Conservation (phyloP, 64 coral and sea anemone species). For the Montipora efflorescens region DNA sequence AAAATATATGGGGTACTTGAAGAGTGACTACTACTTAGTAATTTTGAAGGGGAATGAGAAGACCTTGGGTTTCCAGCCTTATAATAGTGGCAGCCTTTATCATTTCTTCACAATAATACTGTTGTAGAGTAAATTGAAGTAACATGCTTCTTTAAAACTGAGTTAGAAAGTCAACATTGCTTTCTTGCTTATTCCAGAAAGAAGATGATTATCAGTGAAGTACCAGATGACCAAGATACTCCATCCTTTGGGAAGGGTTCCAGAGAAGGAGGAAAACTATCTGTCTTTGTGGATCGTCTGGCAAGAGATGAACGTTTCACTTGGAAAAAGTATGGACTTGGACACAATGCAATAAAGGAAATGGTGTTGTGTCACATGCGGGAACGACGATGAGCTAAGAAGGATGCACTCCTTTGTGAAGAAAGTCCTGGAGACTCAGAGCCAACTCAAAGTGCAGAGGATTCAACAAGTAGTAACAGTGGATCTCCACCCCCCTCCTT, state of each 20-base stretch:
- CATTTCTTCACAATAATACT: background rate
- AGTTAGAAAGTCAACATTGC: background rate
- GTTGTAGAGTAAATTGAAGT: background rate
- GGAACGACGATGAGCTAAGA: background rate
- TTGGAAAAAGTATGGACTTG: background rate
- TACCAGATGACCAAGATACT: background rate
- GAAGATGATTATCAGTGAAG: background rate
- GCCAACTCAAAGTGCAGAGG: background rate
- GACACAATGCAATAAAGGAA: background rate
- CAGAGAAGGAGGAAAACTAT: background rate
- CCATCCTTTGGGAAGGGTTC: background rate
- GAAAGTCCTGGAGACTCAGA: background rate
- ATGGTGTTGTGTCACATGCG: background rate
- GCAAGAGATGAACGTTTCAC: background rate
- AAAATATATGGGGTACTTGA: background rate
- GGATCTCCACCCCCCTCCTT: background rate
- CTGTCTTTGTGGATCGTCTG: background rate
- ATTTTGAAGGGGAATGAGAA: background rate
- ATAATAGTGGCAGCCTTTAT: no score
- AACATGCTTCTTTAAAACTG: background rate
- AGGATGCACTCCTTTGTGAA: background rate
- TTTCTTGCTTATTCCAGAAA: constrained; percentile 3
- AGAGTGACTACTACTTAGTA: background rate
- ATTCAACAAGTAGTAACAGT: background rate
- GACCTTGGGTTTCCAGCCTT: background rate